Conservation (phyloP, 2,113 vertebrate species). For the Thalassarche chlororhynchos region DNA sequence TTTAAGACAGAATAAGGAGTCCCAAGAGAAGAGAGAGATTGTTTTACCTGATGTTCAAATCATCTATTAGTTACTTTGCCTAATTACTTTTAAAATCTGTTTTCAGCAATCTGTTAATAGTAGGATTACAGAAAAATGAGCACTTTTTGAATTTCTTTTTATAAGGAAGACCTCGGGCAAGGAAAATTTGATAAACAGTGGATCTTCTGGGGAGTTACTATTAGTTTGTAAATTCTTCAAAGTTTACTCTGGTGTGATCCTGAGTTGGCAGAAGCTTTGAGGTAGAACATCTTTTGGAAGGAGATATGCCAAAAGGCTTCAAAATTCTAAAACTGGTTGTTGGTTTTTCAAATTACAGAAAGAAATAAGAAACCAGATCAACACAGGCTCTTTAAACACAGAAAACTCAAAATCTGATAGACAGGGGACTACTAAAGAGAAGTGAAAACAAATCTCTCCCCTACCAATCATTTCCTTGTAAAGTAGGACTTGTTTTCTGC, state of each 20-base stretch:
- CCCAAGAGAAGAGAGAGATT: background rate
- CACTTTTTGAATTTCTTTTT: background rate
- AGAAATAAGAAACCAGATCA: background rate
- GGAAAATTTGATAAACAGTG: background rate
- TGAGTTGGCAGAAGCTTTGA: background rate
- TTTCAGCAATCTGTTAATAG: background rate
- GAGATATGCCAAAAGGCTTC: background rate
- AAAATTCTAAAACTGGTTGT: background rate
- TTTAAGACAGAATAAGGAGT: background rate
- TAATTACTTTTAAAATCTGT: background rate
- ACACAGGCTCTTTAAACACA: background rate
- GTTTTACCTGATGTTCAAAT: background rate
- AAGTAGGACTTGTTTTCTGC: background rate
- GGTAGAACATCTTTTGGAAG: background rate
- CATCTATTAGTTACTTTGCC: background rate
- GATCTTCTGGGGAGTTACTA: background rate
- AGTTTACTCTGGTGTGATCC: background rate
- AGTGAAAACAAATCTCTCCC: background rate
- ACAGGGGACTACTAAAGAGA: background rate
- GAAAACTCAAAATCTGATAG: background rate
- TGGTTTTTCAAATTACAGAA: background rate
- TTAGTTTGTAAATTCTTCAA: background rate
- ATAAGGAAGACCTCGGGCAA: background rate
- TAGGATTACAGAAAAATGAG: background rate
- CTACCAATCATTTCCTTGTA: background rate